phyloP scores from a whole-genome alignment of 2,888 invertebrate species.

The Agrochola litura region DNA sequence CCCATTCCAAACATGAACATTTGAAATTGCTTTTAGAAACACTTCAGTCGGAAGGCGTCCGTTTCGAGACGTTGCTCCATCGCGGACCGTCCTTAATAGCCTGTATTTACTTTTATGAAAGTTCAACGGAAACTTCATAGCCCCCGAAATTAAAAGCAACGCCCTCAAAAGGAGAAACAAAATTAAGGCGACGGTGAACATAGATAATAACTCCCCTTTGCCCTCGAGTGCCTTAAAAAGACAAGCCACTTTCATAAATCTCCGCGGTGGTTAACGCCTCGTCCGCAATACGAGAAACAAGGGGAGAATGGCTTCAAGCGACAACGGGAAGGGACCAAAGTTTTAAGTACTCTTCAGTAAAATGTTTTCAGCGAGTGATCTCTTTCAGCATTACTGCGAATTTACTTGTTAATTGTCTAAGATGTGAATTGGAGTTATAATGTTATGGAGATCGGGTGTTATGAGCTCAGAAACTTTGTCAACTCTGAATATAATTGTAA shows the following conservation, averaged over 20 bases:
- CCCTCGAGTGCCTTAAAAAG: conserved; percentile 81
- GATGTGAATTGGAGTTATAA: conserved; percentile 68
- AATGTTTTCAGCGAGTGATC: conserved; percentile 83
- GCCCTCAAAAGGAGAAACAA: conserved; percentile 76
- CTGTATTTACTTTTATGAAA: conserved; percentile 74
- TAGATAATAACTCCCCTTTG: conserved; percentile 82
- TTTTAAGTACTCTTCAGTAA: conserved; percentile 84
- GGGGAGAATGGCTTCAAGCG: conserved; percentile 78
- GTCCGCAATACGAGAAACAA: conserved; percentile 83
- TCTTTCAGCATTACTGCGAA: conserved; percentile 77
- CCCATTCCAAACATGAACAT: conserved; percentile 69
- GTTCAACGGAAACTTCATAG: conserved; percentile 70
- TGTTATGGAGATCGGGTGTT: conserved; percentile 63
- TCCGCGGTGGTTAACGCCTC: conserved; percentile 84
- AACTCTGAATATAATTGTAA: conserved; percentile 65
- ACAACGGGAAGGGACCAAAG: conserved; percentile 79
- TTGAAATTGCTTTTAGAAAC: conserved; percentile 71
- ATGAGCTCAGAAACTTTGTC: conserved; percentile 60
- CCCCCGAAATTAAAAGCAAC: conserved; percentile 77
- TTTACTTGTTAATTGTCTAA: conserved; percentile 79
- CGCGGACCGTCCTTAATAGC: conserved; percentile 68
- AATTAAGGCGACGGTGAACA: conserved; percentile 79
- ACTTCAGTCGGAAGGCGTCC: conserved; percentile 63
- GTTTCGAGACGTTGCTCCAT: conserved; percentile 63
- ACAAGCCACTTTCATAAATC: conserved; percentile 86